phyloP scores from a whole-genome alignment of 2,888 invertebrate genomes.

The Pecten maximus region DNA sequence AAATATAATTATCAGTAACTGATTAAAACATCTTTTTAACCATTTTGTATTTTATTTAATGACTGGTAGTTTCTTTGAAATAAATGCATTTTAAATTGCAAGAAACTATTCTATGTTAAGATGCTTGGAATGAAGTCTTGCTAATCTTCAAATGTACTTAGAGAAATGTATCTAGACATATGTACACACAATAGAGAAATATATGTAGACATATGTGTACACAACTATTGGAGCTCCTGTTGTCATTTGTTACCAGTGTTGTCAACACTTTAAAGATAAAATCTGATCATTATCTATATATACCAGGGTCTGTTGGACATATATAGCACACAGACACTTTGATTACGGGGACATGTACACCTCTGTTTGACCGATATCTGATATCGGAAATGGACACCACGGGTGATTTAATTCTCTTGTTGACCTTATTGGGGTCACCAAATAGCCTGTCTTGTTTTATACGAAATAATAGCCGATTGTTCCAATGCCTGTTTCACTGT shows the following conservation, averaged over 20 bases:
- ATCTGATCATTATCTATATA: constrained; percentile 3
- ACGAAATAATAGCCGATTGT: not conserved
- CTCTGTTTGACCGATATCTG: not conserved
- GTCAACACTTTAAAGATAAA: not conserved
- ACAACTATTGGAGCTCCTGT: not conserved
- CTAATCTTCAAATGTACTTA: not conserved
- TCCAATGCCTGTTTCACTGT: not conserved
- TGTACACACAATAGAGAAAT: not conserved
- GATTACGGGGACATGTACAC: not conserved
- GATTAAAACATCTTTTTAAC: no score
- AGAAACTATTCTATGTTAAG: not conserved
- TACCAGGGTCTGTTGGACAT: not conserved
- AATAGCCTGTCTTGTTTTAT: not conserved
- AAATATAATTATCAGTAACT: not conserved
- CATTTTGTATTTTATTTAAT: no score
- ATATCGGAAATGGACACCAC: not conserved
- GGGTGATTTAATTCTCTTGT: not conserved
- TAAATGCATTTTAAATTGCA: not conserved
- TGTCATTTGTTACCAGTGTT: not conserved
- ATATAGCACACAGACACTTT: not conserved
- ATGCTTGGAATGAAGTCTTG: not conserved
- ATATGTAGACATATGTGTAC: not conserved
- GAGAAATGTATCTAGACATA: not conserved
- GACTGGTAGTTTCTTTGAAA: no score
- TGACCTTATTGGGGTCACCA: not conserved